Evolutionary conservation across 2,888 invertebrate genomes (phyloP), one percentile per base, ranked within the genome.

Genomic region (Chromoteleia sp.): DNA sequence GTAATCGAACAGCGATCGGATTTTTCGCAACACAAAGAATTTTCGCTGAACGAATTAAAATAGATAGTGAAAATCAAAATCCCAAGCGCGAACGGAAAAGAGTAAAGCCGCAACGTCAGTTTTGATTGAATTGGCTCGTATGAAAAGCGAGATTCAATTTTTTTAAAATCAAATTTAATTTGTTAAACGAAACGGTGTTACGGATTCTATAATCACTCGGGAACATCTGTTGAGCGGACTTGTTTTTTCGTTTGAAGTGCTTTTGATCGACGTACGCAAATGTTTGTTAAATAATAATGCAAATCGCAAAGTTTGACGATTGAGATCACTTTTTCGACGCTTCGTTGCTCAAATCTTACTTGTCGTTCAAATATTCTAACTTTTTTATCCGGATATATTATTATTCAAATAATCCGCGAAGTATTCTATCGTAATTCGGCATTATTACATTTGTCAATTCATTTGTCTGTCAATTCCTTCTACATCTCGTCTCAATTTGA

Each of bases 81-180:
- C 21, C 12, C n/a, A 36, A 45, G 12, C 25, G 30, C 19, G 56
- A 50, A 14, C 58, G 56, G 36, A 39, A 36, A 21, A 25, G 39
- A 71, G 12, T 36, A 25, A 63, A 71, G 48, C 50, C 65, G 48
- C 63, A 63, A 50, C 41, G 78, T 65, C 78, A 71, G 65, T 48
- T 78, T 65, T 73, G 71, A 73, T 71, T 78, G 71, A 58, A 78
- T 71, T 78, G 71, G 63, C 36, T 70, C 15, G 45, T 29, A 54
- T 36, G 50, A 58, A 71, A 50, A 17, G 43, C 52, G 43, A 39
- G 33, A 58, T 78, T 65, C 65, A 65, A 50, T 78, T 25, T 74
- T 78, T 71, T 78, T 41, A 50, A 43, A 58, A 59, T 59, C 50
- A 58, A 75, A 70, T 77, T 77, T 70, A 70, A 77, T 70, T 70